Base-by-base conservation (phyloP, 2,113 vertebrate species). In the Puntigrus tetrazona region DNA sequence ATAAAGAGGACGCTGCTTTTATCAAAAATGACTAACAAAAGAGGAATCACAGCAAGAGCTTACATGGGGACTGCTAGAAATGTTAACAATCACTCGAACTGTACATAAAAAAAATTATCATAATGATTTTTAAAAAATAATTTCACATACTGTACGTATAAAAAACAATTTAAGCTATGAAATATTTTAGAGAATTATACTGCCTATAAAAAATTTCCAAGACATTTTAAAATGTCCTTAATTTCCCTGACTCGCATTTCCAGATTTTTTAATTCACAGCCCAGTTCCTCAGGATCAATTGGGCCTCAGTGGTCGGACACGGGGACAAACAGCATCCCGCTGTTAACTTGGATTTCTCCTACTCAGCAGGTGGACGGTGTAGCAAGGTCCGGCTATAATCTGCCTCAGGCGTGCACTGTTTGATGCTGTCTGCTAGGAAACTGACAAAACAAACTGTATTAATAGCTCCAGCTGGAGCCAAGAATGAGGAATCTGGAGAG, bases 401-500 rank as follows among this genome's bases (percentile, higher is more conserved):
- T 90, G 94, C 91, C 87, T 87, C 91, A 92, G 92, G 90, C 90
- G 89, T 90, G 84, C 89, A 93, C 92, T 94, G 94, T 95, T 95
- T 95, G 93, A 94, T 91, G 92, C 92, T 86, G 94, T 92, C 91
- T 95, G 94, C 94, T 95, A 95, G 94, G 94, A 94, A 95, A 95
- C 94, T 94, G 90, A 92, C 94, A 93, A 95, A 95, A 95, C 94
- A 95, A 94, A 94, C 93, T 89, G 92, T 95, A 95, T 95, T 95
- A 94, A 95, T 95, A 95, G 94, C 91, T 92, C 86, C 38, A 38
- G 25, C 90, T 87, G 90, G 89, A 91, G 92, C 92, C 92, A 92
- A 92, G 92, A 94, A 92, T 90, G 86, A 93, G 92, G 93, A 93
- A 92, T 93, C 91, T 89, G 87, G 91, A 90, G 91, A 91, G 93